Base-by-base conservation (phyloP, 2,888 invertebrate genomes). In the Cheilosia pagana region DNA sequence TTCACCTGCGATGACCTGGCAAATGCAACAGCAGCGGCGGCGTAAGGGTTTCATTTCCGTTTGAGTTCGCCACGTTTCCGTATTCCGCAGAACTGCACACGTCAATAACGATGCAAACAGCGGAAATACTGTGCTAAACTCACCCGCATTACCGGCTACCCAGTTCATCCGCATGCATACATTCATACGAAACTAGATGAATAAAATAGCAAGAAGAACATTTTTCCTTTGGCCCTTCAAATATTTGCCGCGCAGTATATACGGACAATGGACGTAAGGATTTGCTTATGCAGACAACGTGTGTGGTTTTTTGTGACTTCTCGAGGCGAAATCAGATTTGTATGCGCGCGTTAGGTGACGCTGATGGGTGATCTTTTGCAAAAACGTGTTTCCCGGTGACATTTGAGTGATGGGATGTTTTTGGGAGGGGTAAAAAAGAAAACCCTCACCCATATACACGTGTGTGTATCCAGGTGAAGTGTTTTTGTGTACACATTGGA, bases 41-140 rank as follows among this genome's bases (percentile, higher is more conserved):
- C 45, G 59, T 67, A 41, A 67, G 53, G 71, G 60, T 82, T 55
- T 72, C 77, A 77, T 71, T 72, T 82, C 77, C 82, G 82, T 67
- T 72, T 65, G 59, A 53, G 79, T 79, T 59, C 71, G 79, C 45
- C 67, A 60, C 60, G 55, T 71, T 65, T 57, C 28, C 41, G 52
- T 65, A 31, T 55, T 21, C 21, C 45, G 59, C 16, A 55, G 55
- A 60, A 35, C 62, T 83, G 65, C 70, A 74, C 43, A 52, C 62
- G 72, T 39, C 53, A 55, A 63, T 63, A 70, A 55, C 50, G 76
- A 31, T 65, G 60, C 77, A 76, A 70, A 59, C 45, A 31, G 59
- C 71, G 81, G 82, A 77, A 78, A 60, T 67, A 82, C 71, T 31
- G 21, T 67, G 45, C 60, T 43, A 55, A 72, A 72, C 76, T 53